phyloP scores from a whole-genome alignment of 2,113 vertebrate genomes.

The Sylvilagus bachmani region DNA sequence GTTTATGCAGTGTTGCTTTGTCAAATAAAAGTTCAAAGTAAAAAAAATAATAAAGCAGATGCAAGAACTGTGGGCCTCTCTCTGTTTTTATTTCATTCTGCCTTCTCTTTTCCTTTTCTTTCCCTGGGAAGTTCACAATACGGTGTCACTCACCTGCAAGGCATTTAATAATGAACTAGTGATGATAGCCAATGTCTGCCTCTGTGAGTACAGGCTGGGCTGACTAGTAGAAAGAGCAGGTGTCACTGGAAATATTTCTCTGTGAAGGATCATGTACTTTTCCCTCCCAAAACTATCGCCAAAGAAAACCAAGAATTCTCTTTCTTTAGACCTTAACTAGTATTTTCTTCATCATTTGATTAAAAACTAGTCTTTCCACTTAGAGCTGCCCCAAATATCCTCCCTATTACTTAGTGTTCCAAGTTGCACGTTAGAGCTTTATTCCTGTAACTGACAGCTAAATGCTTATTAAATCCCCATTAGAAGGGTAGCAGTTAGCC shows the following conservation, averaged over 20 bases:
- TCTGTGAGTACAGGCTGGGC: neutral
- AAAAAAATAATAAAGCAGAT: constrained; percentile 39
- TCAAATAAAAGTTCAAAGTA: no score
- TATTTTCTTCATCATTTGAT: neutral
- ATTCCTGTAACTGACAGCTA: constrained; percentile 44
- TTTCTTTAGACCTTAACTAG: neutral
- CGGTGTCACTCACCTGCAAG: neutral
- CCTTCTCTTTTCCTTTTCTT: constrained; percentile 29
- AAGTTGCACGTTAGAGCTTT: constrained; percentile 3
- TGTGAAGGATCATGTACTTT: neutral
- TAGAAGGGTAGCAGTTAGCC: constrained; percentile 21
- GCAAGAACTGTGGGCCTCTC: constrained; percentile 51
- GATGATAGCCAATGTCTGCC: neutral
- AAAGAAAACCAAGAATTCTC: constrained; percentile 16
- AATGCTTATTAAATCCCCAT: neutral
- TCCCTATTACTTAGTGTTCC: neutral
- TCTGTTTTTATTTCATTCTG: constrained; percentile 20
- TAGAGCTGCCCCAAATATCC: neutral
- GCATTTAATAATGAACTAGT: neutral
- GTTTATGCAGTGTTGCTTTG: no score
- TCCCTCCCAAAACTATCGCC: neutral
- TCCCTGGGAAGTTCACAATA: neutral
- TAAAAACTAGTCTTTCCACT: constrained; percentile 40
- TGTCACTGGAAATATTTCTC: neutral
- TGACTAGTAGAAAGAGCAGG: constrained; percentile 9